These are phyloP conservation scores for Capreolus pygargus DNA, from an alignment of 2,113 vertebrate genomes.

Conservation along the genomic window DNA sequence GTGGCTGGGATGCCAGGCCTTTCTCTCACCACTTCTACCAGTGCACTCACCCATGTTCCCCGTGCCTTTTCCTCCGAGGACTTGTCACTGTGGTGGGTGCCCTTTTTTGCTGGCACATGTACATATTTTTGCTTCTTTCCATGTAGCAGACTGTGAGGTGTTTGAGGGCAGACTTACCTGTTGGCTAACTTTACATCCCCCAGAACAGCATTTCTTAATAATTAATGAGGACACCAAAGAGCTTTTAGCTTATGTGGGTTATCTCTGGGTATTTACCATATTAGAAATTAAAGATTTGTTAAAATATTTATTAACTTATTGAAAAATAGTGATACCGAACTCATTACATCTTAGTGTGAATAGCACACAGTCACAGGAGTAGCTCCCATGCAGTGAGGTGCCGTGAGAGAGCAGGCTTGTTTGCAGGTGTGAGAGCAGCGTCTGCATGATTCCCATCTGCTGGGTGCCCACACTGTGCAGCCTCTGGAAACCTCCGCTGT, in stretches of 20 bases:
- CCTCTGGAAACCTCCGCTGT: not conserved
- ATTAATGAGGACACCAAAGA: not conserved
- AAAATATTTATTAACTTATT: not conserved
- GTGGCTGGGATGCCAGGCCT: not conserved
- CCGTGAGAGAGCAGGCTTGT: not conserved
- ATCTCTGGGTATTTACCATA: not conserved
- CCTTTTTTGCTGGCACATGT: too few relatives aligned
- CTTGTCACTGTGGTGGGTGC: not conserved
- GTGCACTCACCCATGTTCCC: not conserved
- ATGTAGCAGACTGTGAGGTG: not conserved
- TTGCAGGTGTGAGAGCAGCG: not conserved
- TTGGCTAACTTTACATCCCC: not conserved
- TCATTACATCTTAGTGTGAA: not conserved
- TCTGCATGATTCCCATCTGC: not conserved
- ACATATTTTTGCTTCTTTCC: not conserved
- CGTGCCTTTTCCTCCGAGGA: rapidly evolving
- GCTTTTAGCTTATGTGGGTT: not conserved
- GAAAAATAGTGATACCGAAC: not conserved
- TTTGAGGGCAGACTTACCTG: not conserved
- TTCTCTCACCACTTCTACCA: rapidly evolving
- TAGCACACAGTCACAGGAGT: not conserved
- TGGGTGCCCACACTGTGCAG: not conserved
- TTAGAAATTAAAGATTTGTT: not conserved
- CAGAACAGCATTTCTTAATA: not conserved
- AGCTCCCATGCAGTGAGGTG: not conserved